A percentile compares a stretch with the other conserved stretches of the same genome.
Evolutionary conservation across 2,113 vertebrate species (phyloP).

Genomic region (Chauna torquata): DNA sequence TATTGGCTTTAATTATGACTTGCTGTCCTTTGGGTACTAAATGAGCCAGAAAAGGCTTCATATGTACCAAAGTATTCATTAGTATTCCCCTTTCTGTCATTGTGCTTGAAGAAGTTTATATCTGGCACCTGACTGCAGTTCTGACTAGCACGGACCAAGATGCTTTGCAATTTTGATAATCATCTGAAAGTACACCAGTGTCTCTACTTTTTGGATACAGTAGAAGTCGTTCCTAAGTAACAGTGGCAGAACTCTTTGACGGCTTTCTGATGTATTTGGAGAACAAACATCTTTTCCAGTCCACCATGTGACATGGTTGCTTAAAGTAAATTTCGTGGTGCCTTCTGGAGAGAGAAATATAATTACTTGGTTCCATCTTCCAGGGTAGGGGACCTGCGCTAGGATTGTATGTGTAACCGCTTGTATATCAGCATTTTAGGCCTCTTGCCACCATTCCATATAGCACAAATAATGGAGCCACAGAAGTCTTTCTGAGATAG

Average conservation of each 20-base stretch:
- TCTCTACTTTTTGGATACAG: slow-evolving; percentile 36
- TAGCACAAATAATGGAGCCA: neutral
- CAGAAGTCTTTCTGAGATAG: neutral
- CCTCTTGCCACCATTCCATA: neutral
- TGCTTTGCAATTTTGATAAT: slow-evolving; percentile 69
- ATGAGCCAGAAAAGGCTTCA: slow-evolving; percentile 74
- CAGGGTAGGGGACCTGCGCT: neutral
- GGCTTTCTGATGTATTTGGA: neutral
- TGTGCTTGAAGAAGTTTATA: slow-evolving; percentile 69
- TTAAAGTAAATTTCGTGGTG: neutral
- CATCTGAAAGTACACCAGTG: slow-evolving; percentile 59
- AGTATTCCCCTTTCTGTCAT: slow-evolving; percentile 75
- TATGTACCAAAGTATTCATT: slow-evolving; percentile 78
- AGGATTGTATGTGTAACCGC: neutral
- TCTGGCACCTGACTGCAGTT: slow-evolving; percentile 69
- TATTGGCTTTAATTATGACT: slow-evolving; percentile 80
- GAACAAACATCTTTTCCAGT: neutral
- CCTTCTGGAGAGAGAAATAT: neutral
- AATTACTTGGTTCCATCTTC: neutral
- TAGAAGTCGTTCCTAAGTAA: slow-evolving; percentile 18
- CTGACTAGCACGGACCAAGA: slow-evolving; percentile 56
- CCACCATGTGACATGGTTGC: neutral
- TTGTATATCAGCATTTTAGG: neutral
- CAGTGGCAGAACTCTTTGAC: neutral
- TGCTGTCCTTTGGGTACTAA: slow-evolving; percentile 76